These are phyloP conservation scores for Mimachlamys varia DNA, from an alignment of 2,888 invertebrate species.

Conservation along the genomic window DNA sequence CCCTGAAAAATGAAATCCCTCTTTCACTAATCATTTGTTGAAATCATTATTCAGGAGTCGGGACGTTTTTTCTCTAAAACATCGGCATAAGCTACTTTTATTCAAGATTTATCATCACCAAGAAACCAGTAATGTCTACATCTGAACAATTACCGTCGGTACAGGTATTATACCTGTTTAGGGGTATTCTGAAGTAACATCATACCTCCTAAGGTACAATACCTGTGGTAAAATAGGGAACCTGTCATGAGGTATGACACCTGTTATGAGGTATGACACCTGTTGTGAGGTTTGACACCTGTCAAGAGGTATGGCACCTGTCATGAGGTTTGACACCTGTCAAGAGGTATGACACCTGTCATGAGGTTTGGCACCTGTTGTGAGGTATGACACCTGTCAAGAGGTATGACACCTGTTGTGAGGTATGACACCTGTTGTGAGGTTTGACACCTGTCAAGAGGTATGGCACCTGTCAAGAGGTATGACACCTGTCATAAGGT, in stretches of 20 bases:
- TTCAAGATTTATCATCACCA: too few relatives aligned
- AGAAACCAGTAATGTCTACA: too few relatives aligned
- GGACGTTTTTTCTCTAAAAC: too few relatives aligned
- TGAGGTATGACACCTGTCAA: not conserved
- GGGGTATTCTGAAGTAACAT: not conserved
- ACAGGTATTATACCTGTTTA: too few relatives aligned
- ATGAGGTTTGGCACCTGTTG: not conserved
- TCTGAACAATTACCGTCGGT: too few relatives aligned
- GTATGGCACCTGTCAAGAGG: not conserved
- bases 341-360: not conserved
- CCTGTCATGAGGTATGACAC: not conserved
- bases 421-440: not conserved
- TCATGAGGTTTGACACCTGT: not conserved
- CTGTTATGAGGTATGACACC: not conserved
- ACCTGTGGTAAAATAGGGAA: not conserved
- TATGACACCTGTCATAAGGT: not conserved
- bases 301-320: not conserved
- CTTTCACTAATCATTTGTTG: too few relatives aligned
- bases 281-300: not conserved
- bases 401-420: not conserved
- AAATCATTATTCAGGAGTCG: too few relatives aligned
- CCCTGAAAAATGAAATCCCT: too few relatives aligned
- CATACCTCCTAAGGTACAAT: not conserved
- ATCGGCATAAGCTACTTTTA: too few relatives aligned
- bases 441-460: not conserved